These are phyloP conservation scores for Gymnocheta viridis DNA, from an alignment of 2,888 invertebrate genomes.

Conservation along the genomic window DNA sequence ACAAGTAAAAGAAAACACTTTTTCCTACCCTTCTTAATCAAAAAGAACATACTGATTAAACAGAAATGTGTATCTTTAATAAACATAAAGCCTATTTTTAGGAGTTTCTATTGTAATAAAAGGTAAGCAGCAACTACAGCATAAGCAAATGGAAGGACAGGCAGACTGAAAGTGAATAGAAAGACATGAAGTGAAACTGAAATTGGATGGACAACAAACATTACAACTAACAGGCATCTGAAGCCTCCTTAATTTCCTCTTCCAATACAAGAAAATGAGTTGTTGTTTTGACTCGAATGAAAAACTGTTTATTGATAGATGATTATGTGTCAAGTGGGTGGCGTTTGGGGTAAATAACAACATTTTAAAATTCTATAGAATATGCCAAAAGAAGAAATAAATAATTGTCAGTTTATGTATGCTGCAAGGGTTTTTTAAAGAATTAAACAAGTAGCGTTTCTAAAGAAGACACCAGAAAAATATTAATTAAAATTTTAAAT, in stretches of 20 bases:
- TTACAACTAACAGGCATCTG: neutral
- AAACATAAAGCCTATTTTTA: conserved; percentile 1
- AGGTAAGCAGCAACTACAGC: neutral
- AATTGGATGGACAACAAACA: neutral
- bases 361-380: neutral
- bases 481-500: neutral
- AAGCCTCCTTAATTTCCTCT: neutral
- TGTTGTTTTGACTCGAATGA: neutral
- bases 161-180: neutral
- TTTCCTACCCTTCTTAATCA: neutral
- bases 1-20: neutral
- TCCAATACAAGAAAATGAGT: neutral
- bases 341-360: neutral
- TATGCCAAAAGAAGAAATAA: neutral
- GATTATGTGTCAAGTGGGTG: neutral
- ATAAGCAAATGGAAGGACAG: neutral
- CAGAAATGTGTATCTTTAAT: neutral
- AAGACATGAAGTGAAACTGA: neutral
- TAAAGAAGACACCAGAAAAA: neutral
- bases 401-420: neutral
- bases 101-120: neutral
- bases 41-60: neutral
- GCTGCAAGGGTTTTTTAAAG: neutral
- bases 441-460: neutral
- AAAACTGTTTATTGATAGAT: conserved; percentile 13